Conservation (phyloP, 2,797 vertebrate genomes). For the Mastacembelus armatus region DNA sequence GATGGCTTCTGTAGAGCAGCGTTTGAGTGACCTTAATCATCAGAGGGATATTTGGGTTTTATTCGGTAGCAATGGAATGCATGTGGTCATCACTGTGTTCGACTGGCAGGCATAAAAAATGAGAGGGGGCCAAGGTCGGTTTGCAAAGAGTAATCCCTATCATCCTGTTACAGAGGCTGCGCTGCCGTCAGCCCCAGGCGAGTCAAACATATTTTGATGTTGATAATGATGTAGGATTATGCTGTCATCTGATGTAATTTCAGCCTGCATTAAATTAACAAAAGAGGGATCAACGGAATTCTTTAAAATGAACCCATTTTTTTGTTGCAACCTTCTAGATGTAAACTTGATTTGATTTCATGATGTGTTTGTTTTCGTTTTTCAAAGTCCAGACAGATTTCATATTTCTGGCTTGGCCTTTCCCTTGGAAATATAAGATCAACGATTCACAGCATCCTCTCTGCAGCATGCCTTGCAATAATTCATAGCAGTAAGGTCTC, state of each 20-base stretch:
- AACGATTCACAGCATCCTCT: constrained; percentile 32
- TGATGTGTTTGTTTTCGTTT: constrained; percentile 45
- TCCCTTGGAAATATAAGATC: constrained; percentile 39
- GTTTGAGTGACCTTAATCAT: constrained; percentile 84
- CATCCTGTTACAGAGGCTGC: constrained; percentile 73
- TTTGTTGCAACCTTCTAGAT: constrained; percentile 43
- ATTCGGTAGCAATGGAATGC: constrained; percentile 61
- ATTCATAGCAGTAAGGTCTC: constrained; percentile 44
- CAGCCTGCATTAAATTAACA: constrained; percentile 69
- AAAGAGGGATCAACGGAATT: constrained; percentile 68
- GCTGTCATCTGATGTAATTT: constrained; percentile 80
- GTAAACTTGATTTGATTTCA: constrained; percentile 56
- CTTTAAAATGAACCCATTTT: constrained; percentile 61
- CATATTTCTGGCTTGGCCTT: constrained; percentile 32
- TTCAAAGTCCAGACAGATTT: constrained; percentile 29
- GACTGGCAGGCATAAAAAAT: constrained; percentile 75
- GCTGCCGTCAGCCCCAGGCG: constrained; percentile 56
- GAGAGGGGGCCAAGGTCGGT: constrained; percentile 71
- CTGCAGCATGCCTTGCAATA: constrained; percentile 29
- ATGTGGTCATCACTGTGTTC: constrained; percentile 64
- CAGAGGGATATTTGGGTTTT: constrained; percentile 80
- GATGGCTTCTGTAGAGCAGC: constrained; percentile 63
- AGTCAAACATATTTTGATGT: constrained; percentile 67
- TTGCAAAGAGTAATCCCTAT: constrained; percentile 81
- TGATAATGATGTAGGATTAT: constrained; percentile 77